A percentile compares a stretch with the other conserved stretches of the same genome.
Conservation (phyloP, 2,797 vertebrate genomes). For the Artibeus lituratus region DNA sequence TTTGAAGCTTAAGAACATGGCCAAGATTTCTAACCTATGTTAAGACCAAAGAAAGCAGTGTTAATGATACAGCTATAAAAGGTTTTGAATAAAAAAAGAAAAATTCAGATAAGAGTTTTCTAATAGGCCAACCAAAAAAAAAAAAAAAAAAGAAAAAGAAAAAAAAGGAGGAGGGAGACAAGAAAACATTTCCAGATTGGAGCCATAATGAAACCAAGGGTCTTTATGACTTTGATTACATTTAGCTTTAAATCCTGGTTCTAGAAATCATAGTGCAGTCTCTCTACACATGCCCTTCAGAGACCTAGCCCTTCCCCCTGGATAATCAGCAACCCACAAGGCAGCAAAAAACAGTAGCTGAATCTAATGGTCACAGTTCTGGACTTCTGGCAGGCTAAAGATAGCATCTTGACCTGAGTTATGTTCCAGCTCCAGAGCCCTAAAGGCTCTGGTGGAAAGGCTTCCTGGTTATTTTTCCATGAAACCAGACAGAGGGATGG, state of each 20-base stretch:
- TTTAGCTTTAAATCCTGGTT: background rate
- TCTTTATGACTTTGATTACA: background rate
- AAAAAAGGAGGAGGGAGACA: background rate
- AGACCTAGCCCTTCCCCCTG: background rate
- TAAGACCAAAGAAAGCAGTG: slow-evolving; percentile 47
- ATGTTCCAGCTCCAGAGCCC: background rate
- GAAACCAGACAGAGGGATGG: background rate
- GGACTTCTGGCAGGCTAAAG: background rate
- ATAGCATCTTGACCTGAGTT: background rate
- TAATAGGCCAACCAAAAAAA: background rate
- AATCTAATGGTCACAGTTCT: background rate
- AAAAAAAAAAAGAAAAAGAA: background rate
- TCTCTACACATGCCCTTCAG: background rate
- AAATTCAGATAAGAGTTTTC: slow-evolving; percentile 38
- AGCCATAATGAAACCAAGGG: background rate
- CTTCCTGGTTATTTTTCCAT: background rate
- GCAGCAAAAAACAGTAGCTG: background rate
- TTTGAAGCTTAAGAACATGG: slow-evolving; percentile 36
- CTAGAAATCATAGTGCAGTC: background rate
- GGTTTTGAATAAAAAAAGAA: slow-evolving; percentile 55
- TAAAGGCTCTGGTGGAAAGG: background rate
- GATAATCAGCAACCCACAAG: background rate
- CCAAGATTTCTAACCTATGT: slow-evolving; percentile 51
- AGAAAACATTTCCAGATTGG: background rate
- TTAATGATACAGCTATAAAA: slow-evolving; percentile 54